These are phyloP conservation scores for Cavia porcellus DNA, from an alignment of 2,113 vertebrate genomes.

Conservation along the genomic window DNA sequence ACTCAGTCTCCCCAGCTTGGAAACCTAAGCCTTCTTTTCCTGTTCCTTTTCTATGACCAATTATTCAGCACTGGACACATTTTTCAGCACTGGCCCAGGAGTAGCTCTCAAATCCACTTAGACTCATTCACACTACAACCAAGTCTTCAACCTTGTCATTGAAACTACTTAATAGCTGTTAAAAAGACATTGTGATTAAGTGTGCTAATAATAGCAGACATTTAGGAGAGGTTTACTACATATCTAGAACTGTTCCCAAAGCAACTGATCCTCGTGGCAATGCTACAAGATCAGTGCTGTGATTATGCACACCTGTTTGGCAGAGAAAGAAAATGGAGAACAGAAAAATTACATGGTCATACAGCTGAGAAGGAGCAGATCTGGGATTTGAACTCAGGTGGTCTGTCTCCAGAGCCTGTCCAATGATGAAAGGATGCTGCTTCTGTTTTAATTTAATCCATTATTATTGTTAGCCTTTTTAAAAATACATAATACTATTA, in stretches of 20 bases:
- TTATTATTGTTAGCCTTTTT: not conserved
- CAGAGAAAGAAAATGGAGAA: not conserved
- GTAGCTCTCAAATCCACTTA: not conserved
- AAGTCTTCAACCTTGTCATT: not conserved
- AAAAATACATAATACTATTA: not conserved
- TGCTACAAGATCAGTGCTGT: not conserved
- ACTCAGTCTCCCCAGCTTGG: not conserved
- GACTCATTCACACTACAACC: not conserved
- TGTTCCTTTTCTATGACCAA: not conserved
- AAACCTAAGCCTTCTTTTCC: not conserved
- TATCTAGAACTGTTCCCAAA: not conserved
- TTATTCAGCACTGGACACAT: not conserved
- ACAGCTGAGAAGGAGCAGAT: not conserved
- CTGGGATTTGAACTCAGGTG: not conserved
- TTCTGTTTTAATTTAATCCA: conserved; percentile 4
- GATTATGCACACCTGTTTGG: not conserved
- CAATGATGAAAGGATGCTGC: not conserved
- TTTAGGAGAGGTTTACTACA: not conserved
- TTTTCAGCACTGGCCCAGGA: not conserved
- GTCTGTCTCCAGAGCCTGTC: not conserved
- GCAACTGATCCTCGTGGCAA: not conserved
- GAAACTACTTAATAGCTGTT: not conserved
- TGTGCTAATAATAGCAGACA: not conserved
- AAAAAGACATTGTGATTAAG: not conserved
- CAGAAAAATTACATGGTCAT: not conserved